A percentile compares a stretch with the other conserved stretches of the same genome.
These are phyloP conservation scores for Passer domesticus DNA, from an alignment of 2,113 vertebrate genomes.

Conservation along the genomic window DNA sequence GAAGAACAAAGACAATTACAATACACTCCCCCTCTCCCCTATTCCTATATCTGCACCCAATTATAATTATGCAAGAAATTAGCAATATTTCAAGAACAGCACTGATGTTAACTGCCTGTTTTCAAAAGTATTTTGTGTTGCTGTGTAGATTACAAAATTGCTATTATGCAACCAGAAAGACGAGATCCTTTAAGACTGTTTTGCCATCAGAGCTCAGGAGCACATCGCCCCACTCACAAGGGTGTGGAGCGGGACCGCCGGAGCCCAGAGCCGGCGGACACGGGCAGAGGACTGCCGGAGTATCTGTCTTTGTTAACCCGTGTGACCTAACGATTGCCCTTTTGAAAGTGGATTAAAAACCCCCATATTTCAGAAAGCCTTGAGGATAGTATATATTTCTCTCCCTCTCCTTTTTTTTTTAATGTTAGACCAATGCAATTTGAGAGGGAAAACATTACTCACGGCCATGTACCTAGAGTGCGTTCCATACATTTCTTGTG, in stretches of 20 bases:
- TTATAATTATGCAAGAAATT: background rate
- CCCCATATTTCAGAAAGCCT: background rate
- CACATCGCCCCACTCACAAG: fast-evolving
- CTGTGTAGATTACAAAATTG: background rate
- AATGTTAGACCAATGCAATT: background rate
- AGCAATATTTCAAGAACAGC: background rate
- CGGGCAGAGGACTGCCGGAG: too few species aligned
- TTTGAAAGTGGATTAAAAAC: background rate
- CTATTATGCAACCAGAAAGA: background rate
- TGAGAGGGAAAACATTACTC: background rate
- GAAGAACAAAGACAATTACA: background rate
- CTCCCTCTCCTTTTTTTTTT: too few species aligned
- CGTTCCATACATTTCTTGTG: background rate
- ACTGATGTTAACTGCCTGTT: background rate
- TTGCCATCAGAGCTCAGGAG: background rate
- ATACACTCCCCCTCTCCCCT: background rate
- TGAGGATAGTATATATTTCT: background rate
- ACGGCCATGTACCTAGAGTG: fast-evolving
- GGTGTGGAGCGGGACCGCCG: background rate
- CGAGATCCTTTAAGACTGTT: background rate
- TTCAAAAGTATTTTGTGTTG: background rate
- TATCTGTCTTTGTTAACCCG: background rate
- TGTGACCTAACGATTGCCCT: background rate
- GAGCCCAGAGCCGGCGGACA: background rate
- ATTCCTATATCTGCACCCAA: background rate